These are phyloP conservation scores for Calidris pygmaea DNA, from an alignment of 2,113 vertebrate genomes.

Conservation along the genomic window DNA sequence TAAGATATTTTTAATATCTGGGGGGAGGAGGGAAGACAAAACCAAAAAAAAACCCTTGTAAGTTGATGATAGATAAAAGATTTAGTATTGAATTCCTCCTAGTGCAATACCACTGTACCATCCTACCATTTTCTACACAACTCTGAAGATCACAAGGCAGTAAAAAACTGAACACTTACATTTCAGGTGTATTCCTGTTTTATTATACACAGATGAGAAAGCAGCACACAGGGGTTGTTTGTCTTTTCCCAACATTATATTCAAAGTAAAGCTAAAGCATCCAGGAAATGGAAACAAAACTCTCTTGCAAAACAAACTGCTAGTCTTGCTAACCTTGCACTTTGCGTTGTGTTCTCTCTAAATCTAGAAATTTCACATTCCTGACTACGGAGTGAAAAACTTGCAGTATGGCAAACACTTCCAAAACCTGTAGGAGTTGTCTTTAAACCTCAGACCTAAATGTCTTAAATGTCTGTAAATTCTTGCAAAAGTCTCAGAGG, in stretches of 20 bases:
- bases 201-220: neutral
- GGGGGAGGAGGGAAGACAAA: fast-evolving
- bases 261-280: neutral
- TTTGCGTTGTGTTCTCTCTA: neutral
- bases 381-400: neutral
- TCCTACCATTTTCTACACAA: neutral
- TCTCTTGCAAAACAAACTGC: neutral
- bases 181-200: neutral
- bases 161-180: neutral
- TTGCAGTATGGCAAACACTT: neutral
- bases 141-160: neutral
- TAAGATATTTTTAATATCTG: neutral
- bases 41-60: neutral
- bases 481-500: neutral
- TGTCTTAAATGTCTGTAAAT: neutral
- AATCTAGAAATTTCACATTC: neutral
- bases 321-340: neutral
- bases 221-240: neutral
- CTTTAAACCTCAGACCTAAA: neutral
- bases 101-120: neutral
- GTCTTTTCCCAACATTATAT: neutral
- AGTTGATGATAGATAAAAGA: neutral
- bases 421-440: neutral
- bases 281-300: neutral
- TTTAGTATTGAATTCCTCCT: neutral